These are phyloP conservation scores for Poeciliopsis gracilis DNA, from an alignment of 2,797 vertebrate species.

Conservation along the genomic window DNA sequence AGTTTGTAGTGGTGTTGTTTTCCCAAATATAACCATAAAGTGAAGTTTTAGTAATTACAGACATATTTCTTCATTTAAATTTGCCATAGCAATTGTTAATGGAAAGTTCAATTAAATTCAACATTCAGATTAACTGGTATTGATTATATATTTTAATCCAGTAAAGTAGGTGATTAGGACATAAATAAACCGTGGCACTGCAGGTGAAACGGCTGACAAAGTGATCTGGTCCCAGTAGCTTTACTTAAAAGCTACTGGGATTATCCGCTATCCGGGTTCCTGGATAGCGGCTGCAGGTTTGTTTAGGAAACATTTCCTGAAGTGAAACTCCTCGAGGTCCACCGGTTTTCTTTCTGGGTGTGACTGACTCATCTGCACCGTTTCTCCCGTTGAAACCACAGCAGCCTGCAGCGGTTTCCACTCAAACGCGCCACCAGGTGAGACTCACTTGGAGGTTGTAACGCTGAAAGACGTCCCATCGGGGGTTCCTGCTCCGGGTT, in stretches of 20 bases:
- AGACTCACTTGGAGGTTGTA: background rate
- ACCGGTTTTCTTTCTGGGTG: background rate
- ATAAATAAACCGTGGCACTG: background rate
- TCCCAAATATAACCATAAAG: background rate
- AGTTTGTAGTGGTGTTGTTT: background rate
- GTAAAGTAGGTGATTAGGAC: background rate
- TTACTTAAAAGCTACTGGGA: background rate
- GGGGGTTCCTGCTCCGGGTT: conserved; percentile 46
- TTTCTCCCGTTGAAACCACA: background rate
- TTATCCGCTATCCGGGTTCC: too few relatives aligned
- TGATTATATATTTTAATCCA: background rate
- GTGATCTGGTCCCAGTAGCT: background rate
- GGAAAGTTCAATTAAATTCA: background rate
- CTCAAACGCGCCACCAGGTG: background rate
- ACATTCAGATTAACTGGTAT: background rate
- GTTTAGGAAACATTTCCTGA: background rate
- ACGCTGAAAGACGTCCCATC: conserved; percentile 36
- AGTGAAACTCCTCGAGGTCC: background rate
- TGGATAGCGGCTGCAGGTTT: background rate
- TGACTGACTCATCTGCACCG: background rate
- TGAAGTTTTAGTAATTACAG: background rate
- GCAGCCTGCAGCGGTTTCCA: background rate
- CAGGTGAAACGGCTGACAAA: background rate
- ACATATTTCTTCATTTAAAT: background rate
- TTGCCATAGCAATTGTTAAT: background rate